Percentiles rank a stretch among this genome's conserved stretches.
Evolutionary conservation across 2,888 invertebrate genomes (phyloP).

Genomic region (Polydrusus tereticollis): DNA sequence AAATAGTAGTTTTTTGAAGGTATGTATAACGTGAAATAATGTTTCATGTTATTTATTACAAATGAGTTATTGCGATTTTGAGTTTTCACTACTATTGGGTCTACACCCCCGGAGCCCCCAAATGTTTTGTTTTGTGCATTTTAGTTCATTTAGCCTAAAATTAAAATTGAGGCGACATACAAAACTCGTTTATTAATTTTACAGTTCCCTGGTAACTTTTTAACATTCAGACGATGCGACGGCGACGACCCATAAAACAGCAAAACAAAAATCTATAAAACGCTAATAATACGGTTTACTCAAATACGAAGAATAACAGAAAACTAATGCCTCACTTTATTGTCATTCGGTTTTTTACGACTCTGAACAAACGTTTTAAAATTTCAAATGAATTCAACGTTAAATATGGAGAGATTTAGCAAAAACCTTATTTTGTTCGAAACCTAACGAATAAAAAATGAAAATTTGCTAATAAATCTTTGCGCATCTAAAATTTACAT

Average conservation of each 20-base stretch:
- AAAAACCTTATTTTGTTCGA: not conserved
- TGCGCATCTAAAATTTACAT: no score
- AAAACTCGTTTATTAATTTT: not conserved
- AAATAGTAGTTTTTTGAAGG: no score
- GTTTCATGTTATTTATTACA: no score
- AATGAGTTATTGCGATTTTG: no score
- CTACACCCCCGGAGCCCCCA: no score
- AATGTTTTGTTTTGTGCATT: no score
- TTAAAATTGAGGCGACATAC: not conserved
- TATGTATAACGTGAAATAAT: no score
- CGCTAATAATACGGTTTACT: constrained; percentile 8
- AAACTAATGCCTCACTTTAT: constrained; percentile 8
- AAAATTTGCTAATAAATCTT: no score
- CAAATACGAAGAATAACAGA: constrained; percentile 12
- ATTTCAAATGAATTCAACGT: not conserved
- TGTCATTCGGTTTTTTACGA: constrained; percentile 11
- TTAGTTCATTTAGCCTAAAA: no score
- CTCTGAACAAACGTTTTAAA: constrained; percentile 6
- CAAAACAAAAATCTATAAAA: constrained; percentile 2
- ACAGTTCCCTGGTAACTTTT: not conserved
- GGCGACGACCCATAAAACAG: not conserved
- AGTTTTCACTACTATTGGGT: no score
- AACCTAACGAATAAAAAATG: no score
- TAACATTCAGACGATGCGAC: not conserved
- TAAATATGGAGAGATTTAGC: not conserved